A percentile compares a stretch with the other conserved stretches of the same genome.
Conservation (phyloP, 2,797 vertebrate species). For the Phataginus tetradactyla region DNA sequence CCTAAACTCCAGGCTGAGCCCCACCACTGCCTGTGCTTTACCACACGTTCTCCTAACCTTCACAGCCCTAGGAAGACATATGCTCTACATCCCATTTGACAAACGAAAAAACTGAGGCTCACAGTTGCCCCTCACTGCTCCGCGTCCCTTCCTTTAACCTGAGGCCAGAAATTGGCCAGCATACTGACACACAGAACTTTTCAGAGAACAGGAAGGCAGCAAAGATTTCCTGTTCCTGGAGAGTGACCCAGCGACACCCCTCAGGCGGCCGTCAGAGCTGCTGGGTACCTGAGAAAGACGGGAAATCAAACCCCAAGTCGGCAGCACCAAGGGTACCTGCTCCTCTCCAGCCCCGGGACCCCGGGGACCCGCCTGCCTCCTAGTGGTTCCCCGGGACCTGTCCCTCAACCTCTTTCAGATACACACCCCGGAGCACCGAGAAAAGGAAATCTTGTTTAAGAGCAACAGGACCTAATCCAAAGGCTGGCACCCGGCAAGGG, state of each 20-base stretch:
- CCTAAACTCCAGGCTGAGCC: neutral
- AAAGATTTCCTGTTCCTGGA: neutral
- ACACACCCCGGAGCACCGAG: neutral
- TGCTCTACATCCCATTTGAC: fast-evolving
- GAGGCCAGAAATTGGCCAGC: neutral
- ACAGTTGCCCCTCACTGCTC: too few relatives aligned
- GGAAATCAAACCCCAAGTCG: neutral
- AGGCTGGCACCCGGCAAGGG: neutral
- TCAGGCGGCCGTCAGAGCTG: fast-evolving
- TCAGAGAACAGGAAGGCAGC: neutral
- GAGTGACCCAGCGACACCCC: neutral
- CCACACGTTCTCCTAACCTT: fast-evolving
- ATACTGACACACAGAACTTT: neutral
- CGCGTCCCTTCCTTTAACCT: neutral
- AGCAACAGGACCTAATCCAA: neutral
- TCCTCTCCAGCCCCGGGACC: neutral
- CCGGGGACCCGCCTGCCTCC: neutral
- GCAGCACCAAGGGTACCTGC: fast-evolving
- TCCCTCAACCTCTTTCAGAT: neutral
- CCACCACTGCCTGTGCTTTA: neutral
- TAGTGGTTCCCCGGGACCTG: fast-evolving
- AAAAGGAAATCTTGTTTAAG: neutral
- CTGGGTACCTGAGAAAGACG: neutral
- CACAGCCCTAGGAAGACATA: fast-evolving
- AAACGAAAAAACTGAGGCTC: neutral